Evolutionary conservation across 92 coral and sea anemone genomes (phyloP), one percentile per base, ranked within the genome.

Genomic region (Actinernus sp.): DNA sequence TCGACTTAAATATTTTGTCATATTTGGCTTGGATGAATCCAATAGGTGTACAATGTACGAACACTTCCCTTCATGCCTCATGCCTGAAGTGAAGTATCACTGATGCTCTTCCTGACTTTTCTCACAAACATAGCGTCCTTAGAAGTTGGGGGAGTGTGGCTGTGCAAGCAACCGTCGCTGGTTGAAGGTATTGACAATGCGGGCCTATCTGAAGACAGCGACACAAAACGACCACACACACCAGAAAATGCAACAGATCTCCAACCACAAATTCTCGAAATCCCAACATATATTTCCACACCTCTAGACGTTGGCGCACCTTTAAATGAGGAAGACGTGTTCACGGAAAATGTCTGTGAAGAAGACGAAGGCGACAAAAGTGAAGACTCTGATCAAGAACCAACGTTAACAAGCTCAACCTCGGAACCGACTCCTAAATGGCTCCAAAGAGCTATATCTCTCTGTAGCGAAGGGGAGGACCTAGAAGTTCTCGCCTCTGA

Each of bases 381-480:
- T 17, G 65, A 54, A 11, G 79, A 44, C 0, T 55, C 56, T 0
- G 58, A 40, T 43, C 41, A 49, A 9, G 74, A 38, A 17, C 17
- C 23, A 58, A 8, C 46, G 0, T 40, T 25, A 18, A 1, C 33
- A 13, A 14, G 41, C 6, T 6, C 41, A 6, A 14, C 6, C 41
- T 45, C 73, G 0, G 85, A 86, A 4, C 84, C 7, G 33, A 70
- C 97, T 2, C 76, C 92, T 23, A 53, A 73, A 8, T 95, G 99
- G 99, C 81, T 95, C 5, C 84, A 85, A 23, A 51, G 99, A 61
- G 99, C 99, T 27, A 95, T 95, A 47, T 87, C 97, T 0, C 51
- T 95, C 12, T 95, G 99, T 45, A 95, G 99, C 36, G 99, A 91
- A 56, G 99, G 99, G 25, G 99, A 88, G 18, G 99, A 95, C 31